Evolutionary conservation across 2,113 vertebrate species (phyloP), one percentile per base, ranked within the genome.

Genomic region (Eudorcas thomsonii): DNA sequence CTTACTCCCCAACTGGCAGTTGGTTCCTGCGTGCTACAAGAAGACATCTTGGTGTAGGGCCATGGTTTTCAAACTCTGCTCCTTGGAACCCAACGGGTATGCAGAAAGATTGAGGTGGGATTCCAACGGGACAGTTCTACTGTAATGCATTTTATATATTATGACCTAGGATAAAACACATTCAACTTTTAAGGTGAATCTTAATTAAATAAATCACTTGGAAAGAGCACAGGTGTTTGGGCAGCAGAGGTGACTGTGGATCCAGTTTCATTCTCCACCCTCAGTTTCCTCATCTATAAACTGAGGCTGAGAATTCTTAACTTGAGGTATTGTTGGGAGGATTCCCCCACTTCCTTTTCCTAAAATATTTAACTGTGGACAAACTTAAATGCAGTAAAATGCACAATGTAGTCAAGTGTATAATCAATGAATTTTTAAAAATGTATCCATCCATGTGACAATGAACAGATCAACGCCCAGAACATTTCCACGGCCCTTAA

Each of bases 1-100:
- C 62, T 43, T 45, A n/a, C 4, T 21, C 43, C 21, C 39, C 0
- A 0, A 36, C 14, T 21, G 54, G 12, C 0, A 0, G 21, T 78
- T 67, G 71, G 60, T 91, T 64, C 28, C 33, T 48, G 25, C 50
- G 28, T 26, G 21, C 50, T 88, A 33, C 7, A 14, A 57, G 64
- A 77, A 77, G 39, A 48, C 17, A 36, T 36, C 33, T 21, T 39
- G 59, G 14, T 54, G 25, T n/a, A 30, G 59, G 83, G 33, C 26
- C 26, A 12, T 55, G 80, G 21, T 59, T 54, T 83, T 86, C 50
- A 89, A 25, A 86, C 21, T 60, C 36, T 91, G 13, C 11, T 84
- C 33, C 71, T 92, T 93, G 90, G 82, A 52, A 54, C 19, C 57
- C 13, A 15, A 52, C 23, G 59, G 43, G 14, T 87, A 19, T 57